Evolutionary conservation across 2,888 invertebrate species (phyloP), one percentile per base, ranked within the genome.

Genomic region (Drosophila suboccidentalis): DNA sequence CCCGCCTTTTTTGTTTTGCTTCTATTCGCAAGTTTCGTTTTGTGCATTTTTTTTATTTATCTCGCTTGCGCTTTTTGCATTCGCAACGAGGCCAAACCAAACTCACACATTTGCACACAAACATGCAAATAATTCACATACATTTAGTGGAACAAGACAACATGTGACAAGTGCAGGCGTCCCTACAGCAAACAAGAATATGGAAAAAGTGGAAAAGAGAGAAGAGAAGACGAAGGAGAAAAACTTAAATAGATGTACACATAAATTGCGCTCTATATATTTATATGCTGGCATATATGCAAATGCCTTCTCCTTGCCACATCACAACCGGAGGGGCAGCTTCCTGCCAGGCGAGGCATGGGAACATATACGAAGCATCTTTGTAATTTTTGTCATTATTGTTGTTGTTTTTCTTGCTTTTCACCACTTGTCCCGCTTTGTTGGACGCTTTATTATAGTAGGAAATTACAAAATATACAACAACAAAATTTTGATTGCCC

Each of bases 261-360:
- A 83, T 84, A 83, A 85, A 83, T 83, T 87, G 74, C 76, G 74
- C 69, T 85, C 82, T 71, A 75, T 82, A 82, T 83, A 84, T 87
- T 87, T 87, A 87, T 85, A 74, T 67, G 66, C 65, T 71, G 76
- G 74, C 82, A 82, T 76, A 81, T 84, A 75, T 84, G 82, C 78
- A 81, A 84, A 84, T 84, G 55, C 53, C 41, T 62, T 44, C 36
- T 41, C 13, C 59, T 22, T 58, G 57, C 59, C 67, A 63, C 69
- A 74, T 44, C 64, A 58, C 43, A 41, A 41, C 44, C 59, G 41
- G 47, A 29, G 60, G 49, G 50, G 46, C 39, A 50, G 38, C 50
- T 39, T 57, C 46, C 44, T 26, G 62, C 11, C 38, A 34, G 6
- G n/a, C 15, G 15, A 36, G 36, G 17, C 8, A 11, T 22, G 2